Conservation (phyloP, 2,797 vertebrate genomes). For the Acropternis orthonyx region DNA sequence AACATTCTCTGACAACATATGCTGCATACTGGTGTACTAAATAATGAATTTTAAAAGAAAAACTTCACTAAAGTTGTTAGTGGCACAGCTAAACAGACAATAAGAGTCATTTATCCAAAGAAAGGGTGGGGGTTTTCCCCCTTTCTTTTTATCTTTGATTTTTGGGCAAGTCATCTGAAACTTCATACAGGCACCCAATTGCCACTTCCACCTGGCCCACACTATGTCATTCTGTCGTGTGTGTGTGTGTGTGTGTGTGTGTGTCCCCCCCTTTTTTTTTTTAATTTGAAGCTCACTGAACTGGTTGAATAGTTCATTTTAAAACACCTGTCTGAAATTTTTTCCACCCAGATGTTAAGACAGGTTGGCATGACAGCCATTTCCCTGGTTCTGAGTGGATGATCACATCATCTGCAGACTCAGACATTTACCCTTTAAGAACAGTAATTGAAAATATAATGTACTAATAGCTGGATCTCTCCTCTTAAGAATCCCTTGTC, state of each 20-base stretch:
- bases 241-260: no score
- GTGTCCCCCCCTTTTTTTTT: neutral
- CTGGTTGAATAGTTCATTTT: neutral
- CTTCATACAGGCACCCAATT: neutral
- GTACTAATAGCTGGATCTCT: neutral
- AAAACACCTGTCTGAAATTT: neutral
- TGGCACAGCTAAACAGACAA: neutral
- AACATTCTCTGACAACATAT: neutral
- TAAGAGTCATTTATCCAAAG: neutral
- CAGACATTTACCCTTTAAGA: neutral
- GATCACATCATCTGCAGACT: neutral
- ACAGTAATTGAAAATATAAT: neutral
- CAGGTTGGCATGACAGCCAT: neutral
- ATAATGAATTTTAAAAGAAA: fast-evolving
- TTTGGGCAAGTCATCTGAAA: neutral
- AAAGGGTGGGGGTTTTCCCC: neutral
- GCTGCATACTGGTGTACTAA: neutral
- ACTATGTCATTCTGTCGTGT: neutral
- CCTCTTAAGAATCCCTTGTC: neutral
- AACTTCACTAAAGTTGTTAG: neutral
- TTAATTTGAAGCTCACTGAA: neutral
- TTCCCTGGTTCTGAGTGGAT: neutral
- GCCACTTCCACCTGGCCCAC: neutral
- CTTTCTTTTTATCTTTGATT: neutral
- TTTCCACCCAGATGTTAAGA: neutral